A percentile compares a stretch with the other conserved stretches of the same genome.
Conservation (phyloP, 2,113 vertebrate species). For the Callaeas wilsoni region DNA sequence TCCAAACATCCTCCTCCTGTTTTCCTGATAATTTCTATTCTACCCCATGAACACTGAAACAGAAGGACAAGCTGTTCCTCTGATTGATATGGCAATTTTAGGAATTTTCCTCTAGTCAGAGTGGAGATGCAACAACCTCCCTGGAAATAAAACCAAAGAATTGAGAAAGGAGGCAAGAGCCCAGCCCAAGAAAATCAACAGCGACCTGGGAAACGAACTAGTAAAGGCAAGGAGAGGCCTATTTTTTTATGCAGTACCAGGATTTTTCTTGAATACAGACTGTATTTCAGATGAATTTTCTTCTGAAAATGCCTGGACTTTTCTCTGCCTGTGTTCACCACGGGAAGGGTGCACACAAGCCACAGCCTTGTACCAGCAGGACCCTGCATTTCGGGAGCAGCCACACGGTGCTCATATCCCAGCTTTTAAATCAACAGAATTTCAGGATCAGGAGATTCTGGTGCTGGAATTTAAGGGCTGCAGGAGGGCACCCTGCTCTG, state of each 20-base stretch:
- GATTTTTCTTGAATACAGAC: background rate
- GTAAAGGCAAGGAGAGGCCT: background rate
- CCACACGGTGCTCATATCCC: fast-evolving
- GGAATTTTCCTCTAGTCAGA: background rate
- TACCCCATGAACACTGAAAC: background rate
- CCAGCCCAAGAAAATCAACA: background rate
- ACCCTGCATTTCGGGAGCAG: background rate
- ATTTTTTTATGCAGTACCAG: background rate
- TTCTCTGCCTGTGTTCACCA: background rate
- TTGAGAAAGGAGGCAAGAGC: background rate
- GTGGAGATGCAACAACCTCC: background rate
- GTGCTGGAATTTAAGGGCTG: background rate
- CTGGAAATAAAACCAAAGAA: background rate
- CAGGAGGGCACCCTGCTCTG: background rate
- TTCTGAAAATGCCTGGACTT: background rate
- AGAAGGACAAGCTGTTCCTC: background rate
- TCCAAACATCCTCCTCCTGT: background rate
- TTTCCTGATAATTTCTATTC: background rate
- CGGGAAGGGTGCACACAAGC: background rate
- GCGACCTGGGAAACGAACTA: background rate
- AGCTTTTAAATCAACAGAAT: background rate
- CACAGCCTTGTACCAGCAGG: background rate
- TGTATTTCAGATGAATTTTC: background rate
- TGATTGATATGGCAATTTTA: background rate
- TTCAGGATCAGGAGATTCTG: background rate